A percentile compares a stretch with the other conserved stretches of the same genome.
These are phyloP conservation scores for Drosophila picticornis DNA, from an alignment of 2,888 invertebrate genomes.

Conservation along the genomic window DNA sequence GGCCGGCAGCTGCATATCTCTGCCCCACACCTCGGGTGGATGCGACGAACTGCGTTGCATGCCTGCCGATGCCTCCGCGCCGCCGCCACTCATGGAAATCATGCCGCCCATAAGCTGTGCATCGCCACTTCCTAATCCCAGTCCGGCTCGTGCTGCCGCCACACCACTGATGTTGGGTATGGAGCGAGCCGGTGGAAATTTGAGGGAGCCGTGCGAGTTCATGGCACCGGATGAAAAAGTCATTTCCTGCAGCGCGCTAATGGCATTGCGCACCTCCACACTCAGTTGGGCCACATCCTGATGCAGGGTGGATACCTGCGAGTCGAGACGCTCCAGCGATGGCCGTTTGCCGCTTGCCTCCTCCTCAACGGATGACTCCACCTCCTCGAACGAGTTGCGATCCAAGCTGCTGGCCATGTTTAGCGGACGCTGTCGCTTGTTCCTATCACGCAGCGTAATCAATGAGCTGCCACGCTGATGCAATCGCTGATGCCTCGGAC, in stretches of 20 bases:
- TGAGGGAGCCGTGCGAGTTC: conserved; percentile 83
- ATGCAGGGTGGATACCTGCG: conserved; percentile 92
- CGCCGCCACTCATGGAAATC: conserved; percentile 37
- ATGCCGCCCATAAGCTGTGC: conserved; percentile 40
- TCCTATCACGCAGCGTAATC: conserved; percentile 88
- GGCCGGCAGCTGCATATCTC: conserved; percentile 86
- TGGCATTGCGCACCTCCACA: conserved; percentile 93
- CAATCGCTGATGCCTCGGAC: conserved; percentile 80
- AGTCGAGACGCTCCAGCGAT: conserved; percentile 91
- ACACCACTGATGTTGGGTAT: conserved; percentile 90
- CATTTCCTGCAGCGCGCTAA: conserved; percentile 93
- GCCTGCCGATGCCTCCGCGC: conserved; percentile 51
- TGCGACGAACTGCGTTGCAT: conserved; percentile 93
- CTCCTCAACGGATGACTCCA: conserved; percentile 73
- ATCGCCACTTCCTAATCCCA: conserved; percentile 46
- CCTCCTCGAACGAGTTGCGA: conserved; percentile 83
- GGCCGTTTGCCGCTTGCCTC: conserved; percentile 79
- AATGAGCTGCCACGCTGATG: conserved; percentile 86
- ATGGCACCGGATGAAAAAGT: conserved; percentile 88
- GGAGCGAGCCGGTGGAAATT: conserved; percentile 91
- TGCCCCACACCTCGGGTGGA: conserved; percentile 93
- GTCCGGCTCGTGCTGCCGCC: conserved; percentile 39
- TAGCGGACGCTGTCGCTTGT: conserved; percentile 89
- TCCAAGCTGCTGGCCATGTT: conserved; percentile 85
- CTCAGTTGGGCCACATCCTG: conserved; percentile 94